phyloP scores from a whole-genome alignment of 2,888 invertebrate genomes.

The Lasioglossum marginatum region DNA sequence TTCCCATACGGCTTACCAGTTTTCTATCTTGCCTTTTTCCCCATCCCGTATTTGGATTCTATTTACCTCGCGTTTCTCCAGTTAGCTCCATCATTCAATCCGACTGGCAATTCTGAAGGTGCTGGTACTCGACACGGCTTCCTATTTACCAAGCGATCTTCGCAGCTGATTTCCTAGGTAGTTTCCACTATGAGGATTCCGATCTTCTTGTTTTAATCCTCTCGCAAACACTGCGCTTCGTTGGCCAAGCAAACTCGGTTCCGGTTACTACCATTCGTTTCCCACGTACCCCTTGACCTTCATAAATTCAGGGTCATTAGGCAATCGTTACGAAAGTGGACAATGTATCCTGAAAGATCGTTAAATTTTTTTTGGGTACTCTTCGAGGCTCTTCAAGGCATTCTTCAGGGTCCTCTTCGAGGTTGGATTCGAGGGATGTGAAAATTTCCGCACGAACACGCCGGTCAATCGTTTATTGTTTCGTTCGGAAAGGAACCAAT shows the following conservation, averaged over 20 bases:
- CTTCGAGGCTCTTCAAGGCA: not conserved
- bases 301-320: not conserved
- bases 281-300: constrained; percentile 4
- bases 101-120: not conserved
- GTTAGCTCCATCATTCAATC: constrained; percentile 1
- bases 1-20: not conserved
- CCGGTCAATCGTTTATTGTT: not conserved
- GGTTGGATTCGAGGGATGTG: too few relatives aligned
- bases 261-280: not conserved
- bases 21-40: not conserved
- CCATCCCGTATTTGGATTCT: constrained; percentile 5
- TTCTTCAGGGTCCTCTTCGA: too few relatives aligned
- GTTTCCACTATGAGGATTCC: not conserved
- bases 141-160: constrained; percentile 7
- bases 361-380: not conserved
- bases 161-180: not conserved
- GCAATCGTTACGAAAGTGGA: not conserved
- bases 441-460: not conserved
- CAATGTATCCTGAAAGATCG: not conserved
- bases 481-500: constrained; percentile 4
- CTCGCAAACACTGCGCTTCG: not conserved
- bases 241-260: not conserved
- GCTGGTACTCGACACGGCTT: constrained; percentile 2
- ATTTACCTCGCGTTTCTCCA: not conserved
- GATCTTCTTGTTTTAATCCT: constrained; percentile 4